Base-by-base conservation (phyloP, 1,140 invertebrate species). In the Philaenus spumarius region DNA sequence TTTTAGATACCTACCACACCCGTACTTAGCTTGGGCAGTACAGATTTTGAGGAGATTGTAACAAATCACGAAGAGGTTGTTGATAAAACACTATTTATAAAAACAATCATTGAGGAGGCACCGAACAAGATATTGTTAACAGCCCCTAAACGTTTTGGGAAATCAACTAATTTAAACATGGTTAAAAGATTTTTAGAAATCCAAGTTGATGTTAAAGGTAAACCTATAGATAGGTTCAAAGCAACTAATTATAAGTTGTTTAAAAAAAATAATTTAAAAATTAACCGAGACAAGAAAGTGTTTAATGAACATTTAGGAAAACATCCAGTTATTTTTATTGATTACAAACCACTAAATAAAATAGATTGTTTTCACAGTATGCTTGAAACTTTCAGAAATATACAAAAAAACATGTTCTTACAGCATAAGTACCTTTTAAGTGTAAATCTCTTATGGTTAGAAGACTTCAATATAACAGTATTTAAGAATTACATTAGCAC, bases 201-300 rank as follows among this genome's bases (percentile, higher is more conserved):
- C 53, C 26, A 48, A 55, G 39, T 58, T 14, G 47, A 59, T 52
- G 26, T 26, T 37, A 19, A 4, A 34, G 51, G 51, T 53, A 42
- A 15, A 43, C 23, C 22, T 15, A 26, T 5, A 20, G 19, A 46
- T 19, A 15, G 6, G 3, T 46, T 23, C 3, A 46, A 46, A 46
- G 23, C 43, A 46, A 19, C 23, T 7, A 46, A 46, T 22, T 46
- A 17, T 22, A 46, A 46, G 19, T 20, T 46, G 12, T 46, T 46
- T 46, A 23, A 20, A 22, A 23, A 23, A 46, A 46, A 46, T 46
- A 46, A 46, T 46, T 46, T 46, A 20, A 46, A 46, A 46, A 46
- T 46, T 46, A 12, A 20, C 20, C 2, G 23, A 4, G 11, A 46
- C 23, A 20, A 46, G 12, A 9, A 20, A 17, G 9, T 46, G 9